Conservation (phyloP, 2,888 invertebrate genomes). For the Cosmia pyralina region DNA sequence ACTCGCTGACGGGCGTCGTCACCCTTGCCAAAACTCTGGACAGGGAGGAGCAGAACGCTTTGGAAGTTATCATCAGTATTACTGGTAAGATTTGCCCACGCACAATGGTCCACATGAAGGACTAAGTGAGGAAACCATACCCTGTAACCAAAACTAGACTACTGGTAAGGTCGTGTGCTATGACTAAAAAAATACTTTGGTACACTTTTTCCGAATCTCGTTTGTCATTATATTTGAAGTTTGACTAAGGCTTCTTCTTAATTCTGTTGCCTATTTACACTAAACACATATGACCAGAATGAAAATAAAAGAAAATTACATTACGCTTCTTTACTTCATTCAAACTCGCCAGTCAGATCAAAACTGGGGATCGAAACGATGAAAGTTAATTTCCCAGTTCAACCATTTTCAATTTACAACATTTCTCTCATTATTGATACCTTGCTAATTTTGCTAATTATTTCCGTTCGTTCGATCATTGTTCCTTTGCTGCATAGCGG, state of each 20-base stretch:
- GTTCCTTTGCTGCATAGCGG: conserved; percentile 6
- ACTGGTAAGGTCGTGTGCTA: conserved; percentile 90
- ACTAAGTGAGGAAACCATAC: too few relatives aligned
- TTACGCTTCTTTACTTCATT: too few relatives aligned
- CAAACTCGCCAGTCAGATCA: background rate
- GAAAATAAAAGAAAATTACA: too few relatives aligned
- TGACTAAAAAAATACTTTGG: background rate
- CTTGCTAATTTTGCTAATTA: conserved; percentile 47
- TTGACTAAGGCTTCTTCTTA: too few relatives aligned
- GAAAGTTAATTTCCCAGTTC: conserved; percentile 26
- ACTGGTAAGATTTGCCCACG: too few relatives aligned
- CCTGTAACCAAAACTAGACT: too few relatives aligned
- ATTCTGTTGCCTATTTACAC: background rate
- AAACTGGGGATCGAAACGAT: too few relatives aligned
- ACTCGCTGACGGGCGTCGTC: conserved; percentile 93
- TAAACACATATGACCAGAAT: background rate
- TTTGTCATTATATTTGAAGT: too few relatives aligned
- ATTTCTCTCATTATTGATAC: conserved; percentile 35
- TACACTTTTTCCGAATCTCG: background rate
- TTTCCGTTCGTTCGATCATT: conserved; percentile 25
- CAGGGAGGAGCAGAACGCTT: conserved; percentile 92
- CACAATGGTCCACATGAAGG: too few relatives aligned
- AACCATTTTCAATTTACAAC: conserved; percentile 1
- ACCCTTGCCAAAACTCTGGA: conserved; percentile 93
- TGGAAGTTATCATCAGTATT: conserved; percentile 95